Evolutionary conservation across 2,113 vertebrate genomes (phyloP).

Genomic region (Ciconia stormi): DNA sequence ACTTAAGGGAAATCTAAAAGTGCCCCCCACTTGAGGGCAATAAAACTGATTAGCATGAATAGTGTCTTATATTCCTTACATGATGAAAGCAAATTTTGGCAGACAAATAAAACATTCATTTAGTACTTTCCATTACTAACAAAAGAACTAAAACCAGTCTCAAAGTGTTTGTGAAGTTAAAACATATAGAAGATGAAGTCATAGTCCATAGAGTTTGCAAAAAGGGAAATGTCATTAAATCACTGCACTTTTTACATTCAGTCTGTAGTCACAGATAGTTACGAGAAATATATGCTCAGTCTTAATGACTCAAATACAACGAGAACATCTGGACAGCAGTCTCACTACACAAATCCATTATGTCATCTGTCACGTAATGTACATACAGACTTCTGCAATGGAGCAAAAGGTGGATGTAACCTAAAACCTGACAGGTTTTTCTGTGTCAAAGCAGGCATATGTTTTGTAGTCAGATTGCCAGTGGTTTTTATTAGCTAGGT

Average conservation of each 20-base stretch:
- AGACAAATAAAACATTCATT: not conserved
- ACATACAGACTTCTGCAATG: not conserved
- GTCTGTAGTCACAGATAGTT: not conserved
- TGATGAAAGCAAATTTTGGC: not conserved
- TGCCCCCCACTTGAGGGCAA: not conserved
- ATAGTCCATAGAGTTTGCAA: fast-evolving
- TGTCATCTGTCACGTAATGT: not conserved
- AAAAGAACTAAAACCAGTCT: not conserved
- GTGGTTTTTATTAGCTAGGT: not conserved
- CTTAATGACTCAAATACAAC: not conserved
- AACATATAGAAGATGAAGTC: not conserved
- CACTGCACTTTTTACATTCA: not conserved
- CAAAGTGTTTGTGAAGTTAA: not conserved
- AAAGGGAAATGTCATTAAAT: not conserved
- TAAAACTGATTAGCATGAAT: not conserved
- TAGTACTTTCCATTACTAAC: not conserved
- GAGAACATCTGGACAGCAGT: not conserved
- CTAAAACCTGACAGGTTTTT: not conserved
- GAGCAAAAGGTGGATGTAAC: not conserved
- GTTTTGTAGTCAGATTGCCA: not conserved
- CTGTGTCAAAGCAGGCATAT: not conserved
- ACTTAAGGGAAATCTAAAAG: not conserved
- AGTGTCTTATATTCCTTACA: not conserved
- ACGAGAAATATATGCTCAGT: not conserved
- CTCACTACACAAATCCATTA: not conserved